phyloP scores from a whole-genome alignment of 2,888 invertebrate species.

The Folsomia candida region DNA sequence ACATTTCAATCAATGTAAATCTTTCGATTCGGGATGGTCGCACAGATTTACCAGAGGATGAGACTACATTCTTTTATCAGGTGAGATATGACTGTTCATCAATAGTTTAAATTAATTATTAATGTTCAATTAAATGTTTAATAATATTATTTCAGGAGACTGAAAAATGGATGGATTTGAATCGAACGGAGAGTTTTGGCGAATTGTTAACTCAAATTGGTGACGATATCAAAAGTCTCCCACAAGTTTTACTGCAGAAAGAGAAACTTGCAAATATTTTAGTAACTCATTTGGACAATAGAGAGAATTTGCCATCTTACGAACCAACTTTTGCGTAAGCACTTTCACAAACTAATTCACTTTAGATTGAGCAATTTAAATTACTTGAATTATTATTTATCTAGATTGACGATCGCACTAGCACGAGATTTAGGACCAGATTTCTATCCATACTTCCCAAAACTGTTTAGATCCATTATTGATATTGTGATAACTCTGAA shows the following conservation, averaged over 20 bases:
- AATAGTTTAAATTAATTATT: background rate
- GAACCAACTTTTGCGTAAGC: constrained; percentile 43
- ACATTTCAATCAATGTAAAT: constrained; percentile 82
- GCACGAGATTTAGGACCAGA: constrained; percentile 85
- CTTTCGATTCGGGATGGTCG: constrained; percentile 77
- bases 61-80: constrained; percentile 69
- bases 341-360: background rate
- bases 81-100: constrained; percentile 15
- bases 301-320: constrained; percentile 32
- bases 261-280: constrained; percentile 71
- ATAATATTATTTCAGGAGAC: constrained; percentile 63
- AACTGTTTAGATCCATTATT: constrained; percentile 71
- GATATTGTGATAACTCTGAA: constrained; percentile 66
- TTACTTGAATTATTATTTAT: background rate
- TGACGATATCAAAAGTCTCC: constrained; percentile 70
- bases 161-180: constrained; percentile 84
- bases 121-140: background rate
- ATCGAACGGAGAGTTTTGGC: constrained; percentile 78
- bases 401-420: constrained; percentile 75
- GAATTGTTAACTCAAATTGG: constrained; percentile 73
- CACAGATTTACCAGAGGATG: constrained; percentile 63
- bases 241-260: constrained; percentile 78
- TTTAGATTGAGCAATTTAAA: background rate
- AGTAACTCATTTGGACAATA: constrained; percentile 64
- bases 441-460: constrained; percentile 80